A percentile compares a stretch with the other conserved stretches of the same genome.
phyloP scores from a whole-genome alignment of 1,140 invertebrate species.

The Lasioglossum albipes region DNA sequence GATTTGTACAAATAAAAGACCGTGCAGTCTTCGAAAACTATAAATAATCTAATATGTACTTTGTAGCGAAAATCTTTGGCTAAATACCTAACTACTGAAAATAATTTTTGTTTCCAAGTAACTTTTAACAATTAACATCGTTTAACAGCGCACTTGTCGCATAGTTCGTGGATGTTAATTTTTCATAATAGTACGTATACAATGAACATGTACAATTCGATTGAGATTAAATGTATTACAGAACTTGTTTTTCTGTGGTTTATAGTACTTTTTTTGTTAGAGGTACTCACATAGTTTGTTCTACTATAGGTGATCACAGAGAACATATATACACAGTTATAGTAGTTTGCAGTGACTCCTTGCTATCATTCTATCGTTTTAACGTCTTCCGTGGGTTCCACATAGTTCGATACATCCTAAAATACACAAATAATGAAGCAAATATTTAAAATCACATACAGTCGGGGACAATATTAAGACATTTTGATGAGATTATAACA shows the following conservation, averaged over 20 bases:
- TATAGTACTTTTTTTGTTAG: conserved; percentile 45
- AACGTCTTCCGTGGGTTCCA: conserved; percentile 37
- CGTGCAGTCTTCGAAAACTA: conserved; percentile 53
- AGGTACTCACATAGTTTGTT: conserved; percentile 46
- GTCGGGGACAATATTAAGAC: too few relatives aligned
- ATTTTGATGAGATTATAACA: too few relatives aligned
- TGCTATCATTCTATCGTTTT: conserved; percentile 43
- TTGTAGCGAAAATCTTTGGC: conserved; percentile 72
- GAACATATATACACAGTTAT: conserved; percentile 26
- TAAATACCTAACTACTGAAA: conserved; percentile 66
- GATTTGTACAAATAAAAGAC: conserved; percentile 66
- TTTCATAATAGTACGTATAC: conserved; percentile 30
- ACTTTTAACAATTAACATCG: conserved; percentile 57
- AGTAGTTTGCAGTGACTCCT: conserved; percentile 21
- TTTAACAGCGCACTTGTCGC: conserved; percentile 37
- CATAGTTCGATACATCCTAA: conserved; percentile 54
- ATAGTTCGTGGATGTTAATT: conserved; percentile 42
- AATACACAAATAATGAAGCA: conserved; percentile 9
- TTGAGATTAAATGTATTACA: conserved; percentile 43
- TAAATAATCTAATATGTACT: conserved; percentile 57
- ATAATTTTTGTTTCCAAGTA: conserved; percentile 56
- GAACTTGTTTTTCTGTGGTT: conserved; percentile 19
- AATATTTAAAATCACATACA: not conserved
- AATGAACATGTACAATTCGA: conserved; percentile 34
- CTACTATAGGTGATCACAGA: conserved; percentile 49